phyloP scores from a whole-genome alignment of 2,113 vertebrate genomes.

The Platichthys flesus region DNA sequence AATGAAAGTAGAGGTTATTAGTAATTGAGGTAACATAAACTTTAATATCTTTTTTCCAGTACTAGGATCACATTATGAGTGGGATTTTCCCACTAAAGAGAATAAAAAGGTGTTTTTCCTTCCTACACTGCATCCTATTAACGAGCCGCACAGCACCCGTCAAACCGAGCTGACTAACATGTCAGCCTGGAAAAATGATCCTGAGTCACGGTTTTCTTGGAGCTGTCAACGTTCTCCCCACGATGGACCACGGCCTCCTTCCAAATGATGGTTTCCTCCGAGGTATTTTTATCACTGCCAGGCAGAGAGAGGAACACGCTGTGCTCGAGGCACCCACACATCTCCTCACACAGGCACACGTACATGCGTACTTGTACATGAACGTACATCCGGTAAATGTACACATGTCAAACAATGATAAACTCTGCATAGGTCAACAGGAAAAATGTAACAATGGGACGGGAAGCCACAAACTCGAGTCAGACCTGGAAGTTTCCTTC shows the following conservation, averaged over 20 bases:
- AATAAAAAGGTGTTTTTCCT: neutral
- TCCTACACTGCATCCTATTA: neutral
- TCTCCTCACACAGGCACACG: neutral
- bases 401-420: constrained; percentile 6
- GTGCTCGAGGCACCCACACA: constrained; percentile 48
- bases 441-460: constrained; percentile 58
- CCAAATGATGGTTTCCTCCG: constrained; percentile 18
- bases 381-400: constrained; percentile 19
- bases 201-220: constrained; percentile 14
- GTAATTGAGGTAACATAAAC: neutral
- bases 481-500: neutral
- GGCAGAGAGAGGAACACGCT: constrained; percentile 37
- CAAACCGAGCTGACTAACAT: neutral
- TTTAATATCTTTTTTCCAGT: constrained; percentile 2
- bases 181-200: neutral
- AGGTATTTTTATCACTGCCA: constrained; percentile 60
- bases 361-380: neutral
- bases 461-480: neutral
- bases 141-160: neutral
- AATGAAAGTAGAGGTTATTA: neutral
- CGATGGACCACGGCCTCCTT: constrained; percentile 16
- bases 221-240: constrained; percentile 12
- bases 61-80: neutral
- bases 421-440: constrained; percentile 27
- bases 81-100: neutral